Base-by-base conservation (phyloP, 2,113 vertebrate species). In the Pterophyllum scalare region DNA sequence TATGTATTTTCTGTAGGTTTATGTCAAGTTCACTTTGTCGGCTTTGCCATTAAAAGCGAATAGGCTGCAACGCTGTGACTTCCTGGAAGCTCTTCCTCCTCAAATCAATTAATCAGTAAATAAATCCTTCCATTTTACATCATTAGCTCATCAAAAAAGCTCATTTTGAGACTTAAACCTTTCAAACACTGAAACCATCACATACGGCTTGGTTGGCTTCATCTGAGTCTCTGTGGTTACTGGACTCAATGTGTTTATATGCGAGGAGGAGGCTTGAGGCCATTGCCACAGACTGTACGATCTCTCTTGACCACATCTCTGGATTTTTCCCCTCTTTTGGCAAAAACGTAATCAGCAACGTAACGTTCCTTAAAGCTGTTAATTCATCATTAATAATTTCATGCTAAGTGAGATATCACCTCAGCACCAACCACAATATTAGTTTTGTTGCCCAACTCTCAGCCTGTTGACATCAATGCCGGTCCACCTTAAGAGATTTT, bases 401-500 rank as follows among this genome's bases (percentile, higher is more conserved):
- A 14, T 7, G 3, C 31, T 72, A n/a, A 72, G 46, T 6, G 2
- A 31, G 17, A 20, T 31, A 52, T n/a, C 43, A 1, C 26, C 52
- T 52, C 67, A 75, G 54, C 24, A 2, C 5, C 9, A 56, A 6
- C 58, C 22, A 15, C 35, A 24, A 6, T 10, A 31, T 20, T 52
- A n/a, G 17, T n/a, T 24, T 56, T 77, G 56, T 12, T 7, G 31
- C 40, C 10, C 19, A 70, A 40, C 8, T 24, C 7, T 40, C 6
- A 54, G 33, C 10, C 75, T 3, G 10, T 59, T 78, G 6, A 17
- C 67, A 94, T 93, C 79, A 52, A 1, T 26, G 2, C 60, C 19
- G 74, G 91, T 94, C 95, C 93, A 95, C 95, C 94, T 95, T 95
- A 95, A 95, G 80, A 92, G 72, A 79, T 5, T 43, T 72, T 5